These are phyloP conservation scores for Pyrocephalus nanus DNA, from an alignment of 2,797 vertebrate genomes.

Conservation along the genomic window DNA sequence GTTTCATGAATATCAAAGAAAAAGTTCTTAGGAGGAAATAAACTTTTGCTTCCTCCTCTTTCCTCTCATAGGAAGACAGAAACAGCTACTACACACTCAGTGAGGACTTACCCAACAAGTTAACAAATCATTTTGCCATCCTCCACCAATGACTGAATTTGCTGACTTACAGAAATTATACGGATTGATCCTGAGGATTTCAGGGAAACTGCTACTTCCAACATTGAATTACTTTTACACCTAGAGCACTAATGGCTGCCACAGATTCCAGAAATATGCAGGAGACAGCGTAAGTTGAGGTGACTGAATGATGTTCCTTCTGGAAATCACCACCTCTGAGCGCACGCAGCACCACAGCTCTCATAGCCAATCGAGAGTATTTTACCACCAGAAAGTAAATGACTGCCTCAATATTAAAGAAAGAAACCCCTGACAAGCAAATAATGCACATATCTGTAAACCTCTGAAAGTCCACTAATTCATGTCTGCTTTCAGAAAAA, in stretches of 20 bases:
- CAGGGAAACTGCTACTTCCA: not conserved
- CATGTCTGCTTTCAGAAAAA: not conserved
- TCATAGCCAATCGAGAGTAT: not conserved
- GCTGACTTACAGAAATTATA: not conserved
- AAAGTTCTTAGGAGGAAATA: not conserved
- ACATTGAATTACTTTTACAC: not conserved
- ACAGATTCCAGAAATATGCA: not conserved
- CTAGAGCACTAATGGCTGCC: not conserved
- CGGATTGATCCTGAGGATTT: not conserved
- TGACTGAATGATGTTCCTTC: not conserved
- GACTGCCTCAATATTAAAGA: not conserved
- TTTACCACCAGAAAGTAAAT: not conserved
- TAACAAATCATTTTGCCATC: not conserved
- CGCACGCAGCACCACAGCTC: not conserved
- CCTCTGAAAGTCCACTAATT: not conserved
- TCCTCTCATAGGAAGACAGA: not conserved
- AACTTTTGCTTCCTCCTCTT: not conserved
- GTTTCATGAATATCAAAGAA: not conserved
- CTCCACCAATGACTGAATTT: not conserved
- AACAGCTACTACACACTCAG: not conserved
- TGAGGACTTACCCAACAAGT: not conserved
- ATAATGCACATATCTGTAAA: not conserved
- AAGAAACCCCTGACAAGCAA: not conserved
- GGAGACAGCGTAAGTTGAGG: fast-evolving
- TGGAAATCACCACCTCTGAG: not conserved